Evolutionary conservation across 2,113 vertebrate genomes (phyloP).

Genomic region (Trogon melanurus): DNA sequence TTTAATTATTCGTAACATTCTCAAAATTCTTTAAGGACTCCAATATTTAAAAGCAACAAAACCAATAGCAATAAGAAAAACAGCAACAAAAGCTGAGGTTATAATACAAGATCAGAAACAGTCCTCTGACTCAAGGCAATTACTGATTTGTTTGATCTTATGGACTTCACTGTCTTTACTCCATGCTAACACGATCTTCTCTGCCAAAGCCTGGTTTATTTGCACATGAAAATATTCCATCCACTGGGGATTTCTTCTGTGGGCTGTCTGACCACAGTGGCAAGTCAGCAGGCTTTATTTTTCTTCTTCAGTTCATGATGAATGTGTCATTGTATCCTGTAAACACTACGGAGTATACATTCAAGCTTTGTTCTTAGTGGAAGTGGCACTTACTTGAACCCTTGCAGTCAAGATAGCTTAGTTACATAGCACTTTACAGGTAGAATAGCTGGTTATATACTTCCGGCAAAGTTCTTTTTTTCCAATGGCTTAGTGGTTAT

Average conservation of each 20-base stretch:
- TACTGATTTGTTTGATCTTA: slow-evolving; percentile 49
- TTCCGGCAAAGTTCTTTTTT: slow-evolving; percentile 36
- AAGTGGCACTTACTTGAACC: slow-evolving; percentile 82
- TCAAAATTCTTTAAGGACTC: slow-evolving; percentile 42
- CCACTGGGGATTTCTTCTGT: slow-evolving; percentile 22
- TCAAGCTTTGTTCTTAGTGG: slow-evolving; percentile 77
- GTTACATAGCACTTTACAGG: slow-evolving; percentile 78
- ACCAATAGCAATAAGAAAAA: slow-evolving; percentile 39
- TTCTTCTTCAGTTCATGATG: slow-evolving; percentile 43
- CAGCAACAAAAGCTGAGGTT: slow-evolving; percentile 44
- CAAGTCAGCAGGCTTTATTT: slow-evolving; percentile 41
- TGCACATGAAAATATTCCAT: slow-evolving; percentile 8
- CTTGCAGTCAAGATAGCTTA: slow-evolving; percentile 70
- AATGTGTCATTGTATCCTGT: slow-evolving; percentile 75
- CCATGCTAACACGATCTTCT: neutral
- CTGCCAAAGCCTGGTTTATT: neutral
- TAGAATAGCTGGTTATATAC: slow-evolving; percentile 73
- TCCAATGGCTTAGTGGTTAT: slow-evolving; percentile 26
- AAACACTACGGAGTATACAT: slow-evolving; percentile 82
- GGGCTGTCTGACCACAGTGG: neutral
- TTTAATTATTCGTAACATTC: neutral
- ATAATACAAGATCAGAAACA: slow-evolving; percentile 68
- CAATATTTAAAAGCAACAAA: slow-evolving; percentile 51
- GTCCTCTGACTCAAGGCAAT: slow-evolving; percentile 71
- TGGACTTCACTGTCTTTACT: slow-evolving; percentile 3